Conservation (phyloP, 2,113 vertebrate species). For the Sigmodon hispidus region DNA sequence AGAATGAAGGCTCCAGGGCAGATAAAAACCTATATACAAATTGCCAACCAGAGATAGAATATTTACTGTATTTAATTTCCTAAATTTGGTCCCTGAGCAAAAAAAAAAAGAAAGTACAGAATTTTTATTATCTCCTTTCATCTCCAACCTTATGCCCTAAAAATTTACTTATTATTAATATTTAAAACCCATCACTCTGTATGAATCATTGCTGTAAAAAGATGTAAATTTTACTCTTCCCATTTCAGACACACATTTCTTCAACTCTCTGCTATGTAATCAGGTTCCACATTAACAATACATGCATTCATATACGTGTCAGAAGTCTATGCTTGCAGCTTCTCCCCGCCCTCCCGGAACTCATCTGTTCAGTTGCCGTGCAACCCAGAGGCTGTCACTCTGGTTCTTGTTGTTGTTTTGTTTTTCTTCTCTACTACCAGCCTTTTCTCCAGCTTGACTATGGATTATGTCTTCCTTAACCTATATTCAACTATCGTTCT, state of each 20-base stretch:
- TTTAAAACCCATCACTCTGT: conserved; percentile 61
- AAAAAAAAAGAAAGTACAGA: not conserved
- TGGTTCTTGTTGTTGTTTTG: not conserved
- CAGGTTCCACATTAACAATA: conserved; percentile 38
- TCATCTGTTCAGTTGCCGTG: not conserved
- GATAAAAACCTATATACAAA: not conserved
- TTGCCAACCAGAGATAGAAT: conserved; percentile 9
- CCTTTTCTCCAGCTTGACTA: not conserved
- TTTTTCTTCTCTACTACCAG: not conserved
- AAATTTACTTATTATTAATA: conserved; percentile 68
- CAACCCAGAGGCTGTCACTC: not conserved
- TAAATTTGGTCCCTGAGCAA: conserved; percentile 28
- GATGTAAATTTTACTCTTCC: conserved; percentile 42
- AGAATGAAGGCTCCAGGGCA: not conserved
- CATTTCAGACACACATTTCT: conserved; percentile 44
- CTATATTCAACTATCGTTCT: not conserved
- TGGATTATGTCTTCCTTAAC: not conserved
- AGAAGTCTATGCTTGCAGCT: not conserved
- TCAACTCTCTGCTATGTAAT: not conserved
- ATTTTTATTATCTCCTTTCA: conserved; percentile 48
- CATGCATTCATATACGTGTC: not conserved
- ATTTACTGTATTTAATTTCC: conserved; percentile 50
- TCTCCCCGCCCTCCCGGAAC: not conserved
- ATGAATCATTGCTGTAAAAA: conserved; percentile 67
- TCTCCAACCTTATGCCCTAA: conserved; percentile 44